Base-by-base conservation (phyloP, 2,797 vertebrate genomes). In the Pseudomugil tenellus region DNA sequence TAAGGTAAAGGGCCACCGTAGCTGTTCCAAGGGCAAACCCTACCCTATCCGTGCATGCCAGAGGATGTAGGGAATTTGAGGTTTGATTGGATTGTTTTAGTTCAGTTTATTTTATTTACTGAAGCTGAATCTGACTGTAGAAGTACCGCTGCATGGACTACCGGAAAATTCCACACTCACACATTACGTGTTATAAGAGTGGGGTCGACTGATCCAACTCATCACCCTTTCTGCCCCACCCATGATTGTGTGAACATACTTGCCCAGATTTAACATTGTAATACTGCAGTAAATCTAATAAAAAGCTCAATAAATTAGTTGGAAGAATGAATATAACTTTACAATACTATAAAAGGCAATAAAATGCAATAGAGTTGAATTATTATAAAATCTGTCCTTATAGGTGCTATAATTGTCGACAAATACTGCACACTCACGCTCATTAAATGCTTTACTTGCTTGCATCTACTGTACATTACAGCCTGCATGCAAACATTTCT, bases 21-120 rank as follows among this genome's bases (percentile, higher is more conserved):
- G 87, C 74, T 72, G 84, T 72, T 80, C 74, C 73, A 8, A 39
- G 19, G 23, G 46, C 7, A 65, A 81, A 72, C 58, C 32, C 62
- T 63, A 34, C 39, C 35, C 69, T 71, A 72, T 88, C 84, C 86
- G 86, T 87, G 55, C 84, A 71, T 74, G 71, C 64, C 72, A 64
- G 69, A 72, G 74, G 81, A 83, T 59, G 83, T 83, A 81, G 77
- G 65, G 69, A 62, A 31, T 23, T 23, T 39, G 37, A 16, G 14
- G 6, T n/a, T 43, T 19, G 6, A 19, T 19, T 43, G n/a, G 7
- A 25, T 16, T 4, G 1, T 28, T 53, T 26, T 26, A 14, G n/a
- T n/a, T n/a, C n/a, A n/a, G n/a, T 53, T 53, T 3, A 8, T 53
- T 29, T 29, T 6, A 8, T 53, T 53, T 2, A 28, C 17, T 53